A percentile compares a stretch with the other conserved stretches of the same genome.
Evolutionary conservation across 2,113 vertebrate genomes (phyloP).

Genomic region (Pygoscelis antarcticus): DNA sequence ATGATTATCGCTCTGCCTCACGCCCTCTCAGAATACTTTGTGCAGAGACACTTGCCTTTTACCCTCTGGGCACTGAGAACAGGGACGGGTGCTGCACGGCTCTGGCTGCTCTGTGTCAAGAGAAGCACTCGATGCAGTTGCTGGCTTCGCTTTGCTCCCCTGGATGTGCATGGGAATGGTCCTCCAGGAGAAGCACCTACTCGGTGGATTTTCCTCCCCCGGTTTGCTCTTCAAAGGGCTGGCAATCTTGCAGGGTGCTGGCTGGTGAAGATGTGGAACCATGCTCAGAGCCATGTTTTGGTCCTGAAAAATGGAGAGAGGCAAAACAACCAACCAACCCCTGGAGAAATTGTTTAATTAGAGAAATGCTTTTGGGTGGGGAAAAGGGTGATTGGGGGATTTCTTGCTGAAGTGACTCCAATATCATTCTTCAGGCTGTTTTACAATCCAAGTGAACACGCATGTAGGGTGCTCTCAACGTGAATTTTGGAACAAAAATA

Average conservation of each 20-base stretch:
- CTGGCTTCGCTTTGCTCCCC: background rate
- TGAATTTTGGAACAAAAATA: background rate
- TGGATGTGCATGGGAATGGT: background rate
- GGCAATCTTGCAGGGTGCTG: background rate
- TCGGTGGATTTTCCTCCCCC: background rate
- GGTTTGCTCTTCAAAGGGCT: background rate
- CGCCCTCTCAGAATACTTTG: background rate
- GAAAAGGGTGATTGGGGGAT: background rate
- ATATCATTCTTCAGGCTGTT: background rate
- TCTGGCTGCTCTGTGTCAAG: background rate
- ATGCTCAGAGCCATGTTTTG: background rate
- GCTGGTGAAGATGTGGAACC: background rate
- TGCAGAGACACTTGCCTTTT: background rate
- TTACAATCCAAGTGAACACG: background rate
- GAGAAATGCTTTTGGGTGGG: background rate
- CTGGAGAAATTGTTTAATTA: background rate
- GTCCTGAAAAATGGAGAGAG: background rate
- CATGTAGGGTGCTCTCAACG: background rate
- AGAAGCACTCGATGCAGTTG: background rate
- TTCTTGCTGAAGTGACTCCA: background rate
- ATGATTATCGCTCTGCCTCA: background rate
- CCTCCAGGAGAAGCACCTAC: background rate
- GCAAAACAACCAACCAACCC: background rate
- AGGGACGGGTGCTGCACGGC: rapidly evolving
- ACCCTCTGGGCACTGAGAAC: background rate